phyloP scores from a whole-genome alignment of 2,888 invertebrate genomes.

The Pyrochroa serraticornis region DNA sequence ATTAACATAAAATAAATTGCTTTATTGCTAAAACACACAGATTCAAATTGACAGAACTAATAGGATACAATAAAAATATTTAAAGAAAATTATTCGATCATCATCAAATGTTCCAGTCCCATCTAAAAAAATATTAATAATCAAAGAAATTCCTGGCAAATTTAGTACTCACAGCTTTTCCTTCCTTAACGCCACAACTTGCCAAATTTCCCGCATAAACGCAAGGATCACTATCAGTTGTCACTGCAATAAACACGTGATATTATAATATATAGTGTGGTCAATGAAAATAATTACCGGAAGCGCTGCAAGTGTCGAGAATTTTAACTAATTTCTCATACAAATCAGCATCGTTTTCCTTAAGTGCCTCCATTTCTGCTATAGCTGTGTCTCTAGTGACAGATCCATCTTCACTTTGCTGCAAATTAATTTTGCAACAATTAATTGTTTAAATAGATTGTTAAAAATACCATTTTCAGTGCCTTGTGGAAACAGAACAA shows the following conservation, averaged over 20 bases:
- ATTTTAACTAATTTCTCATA: constrained; percentile 29
- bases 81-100: background rate
- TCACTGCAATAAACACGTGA: background rate
- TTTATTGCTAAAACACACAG: constrained; percentile 1
- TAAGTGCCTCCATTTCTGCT: constrained; percentile 6
- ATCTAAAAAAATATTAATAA: background rate
- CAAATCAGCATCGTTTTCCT: constrained; percentile 30
- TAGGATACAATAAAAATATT: no score
- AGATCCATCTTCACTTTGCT: constrained; percentile 35
- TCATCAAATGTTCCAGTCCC: background rate
- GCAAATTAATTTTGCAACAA: constrained; percentile 2
- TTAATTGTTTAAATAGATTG: background rate
- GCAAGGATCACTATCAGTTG: constrained; percentile 18
- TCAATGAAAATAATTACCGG: background rate
- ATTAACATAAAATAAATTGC: background rate
- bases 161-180: constrained; percentile 12
- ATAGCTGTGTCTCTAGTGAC: constrained; percentile 21
- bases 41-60: no score
- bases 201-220: constrained; percentile 11
- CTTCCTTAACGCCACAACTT: constrained; percentile 13
- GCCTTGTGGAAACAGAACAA: constrained; percentile 26
- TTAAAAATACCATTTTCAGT: constrained; percentile 22
- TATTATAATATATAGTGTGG: background rate
- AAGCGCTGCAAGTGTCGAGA: constrained; percentile 8
- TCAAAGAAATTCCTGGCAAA: background rate